A percentile compares a stretch with the other conserved stretches of the same genome.
Evolutionary conservation across 2,113 vertebrate genomes (phyloP).

Genomic region (Phalacrocorax brasilianus): DNA sequence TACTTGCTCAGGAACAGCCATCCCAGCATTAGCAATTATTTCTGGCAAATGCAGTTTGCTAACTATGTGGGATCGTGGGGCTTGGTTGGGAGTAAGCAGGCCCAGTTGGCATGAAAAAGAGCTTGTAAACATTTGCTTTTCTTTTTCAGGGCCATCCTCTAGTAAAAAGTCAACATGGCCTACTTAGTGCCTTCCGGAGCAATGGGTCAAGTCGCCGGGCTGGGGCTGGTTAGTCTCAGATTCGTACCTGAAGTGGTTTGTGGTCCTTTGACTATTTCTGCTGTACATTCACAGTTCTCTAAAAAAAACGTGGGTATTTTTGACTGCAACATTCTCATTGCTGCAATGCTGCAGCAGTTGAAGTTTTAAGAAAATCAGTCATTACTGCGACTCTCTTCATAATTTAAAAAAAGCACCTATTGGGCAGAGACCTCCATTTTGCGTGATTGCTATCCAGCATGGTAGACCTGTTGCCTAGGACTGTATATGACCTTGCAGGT

Average conservation of each 20-base stretch:
- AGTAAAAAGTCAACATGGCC: neutral
- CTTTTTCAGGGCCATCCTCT: neutral
- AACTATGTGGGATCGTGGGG: accelerated
- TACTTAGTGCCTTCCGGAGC: neutral
- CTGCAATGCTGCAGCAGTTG: neutral
- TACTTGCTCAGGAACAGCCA: neutral
- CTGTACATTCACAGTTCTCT: neutral
- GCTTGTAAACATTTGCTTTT: neutral
- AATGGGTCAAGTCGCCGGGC: neutral
- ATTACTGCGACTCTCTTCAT: neutral
- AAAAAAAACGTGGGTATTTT: neutral
- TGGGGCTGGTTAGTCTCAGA: neutral
- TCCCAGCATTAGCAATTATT: neutral
- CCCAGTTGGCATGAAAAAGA: neutral
- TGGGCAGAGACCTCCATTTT: neutral
- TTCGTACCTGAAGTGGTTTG: neutral
- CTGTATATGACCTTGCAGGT: neutral
- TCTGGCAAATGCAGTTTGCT: neutral
- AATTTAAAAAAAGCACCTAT: neutral
- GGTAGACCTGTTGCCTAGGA: neutral
- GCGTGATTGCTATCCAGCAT: neutral
- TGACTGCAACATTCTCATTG: neutral
- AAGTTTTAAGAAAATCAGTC: neutral
- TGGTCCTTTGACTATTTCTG: neutral
- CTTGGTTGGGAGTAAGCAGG: neutral